Percentiles rank a stretch among this genome's conserved stretches.
These are phyloP conservation scores for Tenthredo distinguenda DNA, from an alignment of 2,888 invertebrate species.

Conservation along the genomic window DNA sequence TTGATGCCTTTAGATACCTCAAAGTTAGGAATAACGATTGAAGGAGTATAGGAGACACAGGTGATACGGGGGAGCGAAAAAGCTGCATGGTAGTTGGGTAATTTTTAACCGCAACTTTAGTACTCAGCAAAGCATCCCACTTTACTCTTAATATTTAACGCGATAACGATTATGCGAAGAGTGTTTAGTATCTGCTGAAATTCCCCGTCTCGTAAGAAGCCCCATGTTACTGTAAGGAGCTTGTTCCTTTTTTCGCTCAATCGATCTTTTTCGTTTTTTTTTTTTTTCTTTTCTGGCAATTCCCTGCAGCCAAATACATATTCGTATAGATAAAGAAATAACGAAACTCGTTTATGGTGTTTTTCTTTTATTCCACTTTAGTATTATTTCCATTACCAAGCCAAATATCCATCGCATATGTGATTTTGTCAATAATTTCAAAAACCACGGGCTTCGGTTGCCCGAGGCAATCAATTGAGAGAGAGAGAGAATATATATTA, in stretches of 20 bases:
- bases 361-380: not conserved
- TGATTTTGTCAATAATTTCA: not conserved
- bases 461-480: not conserved
- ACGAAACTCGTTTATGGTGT: not conserved
- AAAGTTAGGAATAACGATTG: not conserved
- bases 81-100: not conserved
- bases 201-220: not conserved
- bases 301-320: not conserved
- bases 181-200: conserved; percentile 1
- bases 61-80: not conserved
- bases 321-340: not conserved
- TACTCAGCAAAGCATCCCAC: not conserved
- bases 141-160: conserved; percentile 34
- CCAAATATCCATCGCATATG: not conserved
- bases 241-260: not conserved
- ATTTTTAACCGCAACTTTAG: not conserved
- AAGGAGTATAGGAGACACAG: not conserved
- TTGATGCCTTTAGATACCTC: not conserved
- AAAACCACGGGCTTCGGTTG: not conserved
- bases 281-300: not conserved
- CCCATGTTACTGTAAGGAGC: not conserved
- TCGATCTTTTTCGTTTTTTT: not conserved
- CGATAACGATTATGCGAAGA: conserved; percentile 8
- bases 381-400: not conserved
- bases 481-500: conserved; percentile 52